Conservation (phyloP, 2,113 vertebrate genomes). For the Otocyon megalotis region DNA sequence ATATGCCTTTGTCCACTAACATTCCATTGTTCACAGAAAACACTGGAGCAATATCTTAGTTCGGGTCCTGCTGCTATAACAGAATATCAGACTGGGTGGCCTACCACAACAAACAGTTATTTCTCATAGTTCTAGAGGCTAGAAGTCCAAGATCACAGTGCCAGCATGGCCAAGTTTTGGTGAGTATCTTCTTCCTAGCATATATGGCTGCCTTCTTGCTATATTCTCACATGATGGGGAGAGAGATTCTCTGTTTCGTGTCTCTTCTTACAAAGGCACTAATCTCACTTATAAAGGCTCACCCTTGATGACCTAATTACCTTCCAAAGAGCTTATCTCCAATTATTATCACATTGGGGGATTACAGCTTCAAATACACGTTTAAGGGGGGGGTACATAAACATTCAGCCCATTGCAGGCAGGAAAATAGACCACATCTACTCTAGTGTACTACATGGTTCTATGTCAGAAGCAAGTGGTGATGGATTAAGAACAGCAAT, state of each 20-base stretch:
- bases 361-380: not conserved
- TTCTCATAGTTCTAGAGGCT: not conserved
- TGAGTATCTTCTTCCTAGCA: not conserved
- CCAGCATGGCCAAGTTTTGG: not conserved
- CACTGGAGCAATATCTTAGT: not conserved
- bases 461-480: not conserved
- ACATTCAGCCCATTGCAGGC: not conserved
- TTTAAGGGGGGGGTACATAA: not conserved
- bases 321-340: not conserved
- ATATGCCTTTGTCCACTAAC: not conserved
- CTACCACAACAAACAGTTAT: not conserved
- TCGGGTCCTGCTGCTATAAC: not conserved
- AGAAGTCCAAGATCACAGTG: not conserved
- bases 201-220: not conserved
- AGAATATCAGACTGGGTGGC: not conserved
- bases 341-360: not conserved
- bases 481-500: not conserved
- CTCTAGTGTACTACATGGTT: not conserved
- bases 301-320: not conserved
- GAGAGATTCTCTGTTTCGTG: not conserved
- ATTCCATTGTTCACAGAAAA: not conserved
- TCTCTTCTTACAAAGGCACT: not conserved
- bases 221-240: not conserved
- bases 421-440: not conserved
- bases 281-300: not conserved